phyloP scores from a whole-genome alignment of 2,797 vertebrate genomes.

The Limosa lapponica region DNA sequence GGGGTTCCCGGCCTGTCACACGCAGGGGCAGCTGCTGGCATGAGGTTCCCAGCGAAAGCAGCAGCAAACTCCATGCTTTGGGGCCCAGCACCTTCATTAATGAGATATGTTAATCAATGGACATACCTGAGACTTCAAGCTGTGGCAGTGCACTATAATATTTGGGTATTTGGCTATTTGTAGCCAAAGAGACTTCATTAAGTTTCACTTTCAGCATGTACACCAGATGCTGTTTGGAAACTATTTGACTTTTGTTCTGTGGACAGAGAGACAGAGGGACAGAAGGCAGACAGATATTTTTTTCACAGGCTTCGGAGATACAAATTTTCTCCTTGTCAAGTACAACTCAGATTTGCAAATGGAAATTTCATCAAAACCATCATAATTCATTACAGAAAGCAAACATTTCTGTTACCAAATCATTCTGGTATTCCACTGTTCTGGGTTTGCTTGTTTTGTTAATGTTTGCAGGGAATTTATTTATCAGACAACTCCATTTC shows the following conservation, averaged over 20 bases:
- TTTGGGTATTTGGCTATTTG: neutral
- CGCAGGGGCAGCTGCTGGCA: neutral
- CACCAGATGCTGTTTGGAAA: neutral
- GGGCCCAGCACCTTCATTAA: neutral
- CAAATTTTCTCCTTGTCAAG: neutral
- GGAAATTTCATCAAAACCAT: neutral
- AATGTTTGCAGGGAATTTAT: neutral
- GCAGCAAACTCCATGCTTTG: neutral
- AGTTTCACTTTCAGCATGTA: neutral
- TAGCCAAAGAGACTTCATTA: neutral
- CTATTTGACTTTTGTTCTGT: neutral
- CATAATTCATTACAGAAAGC: neutral
- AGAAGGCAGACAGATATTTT: neutral
- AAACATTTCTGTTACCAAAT: neutral
- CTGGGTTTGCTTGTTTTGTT: neutral
- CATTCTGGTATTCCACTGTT: neutral
- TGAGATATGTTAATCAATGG: neutral
- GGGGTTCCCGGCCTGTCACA: neutral
- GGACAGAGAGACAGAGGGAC: neutral
- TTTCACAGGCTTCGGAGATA: neutral
- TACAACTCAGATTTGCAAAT: neutral
- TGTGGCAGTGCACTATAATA: neutral
- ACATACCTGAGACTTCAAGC: neutral
- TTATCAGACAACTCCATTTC: neutral
- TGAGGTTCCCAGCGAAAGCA: neutral